Percentiles rank a stretch among this genome's conserved stretches.
Conservation (phyloP, 1,140 invertebrate genomes). For the Hypothenemus hampei region DNA sequence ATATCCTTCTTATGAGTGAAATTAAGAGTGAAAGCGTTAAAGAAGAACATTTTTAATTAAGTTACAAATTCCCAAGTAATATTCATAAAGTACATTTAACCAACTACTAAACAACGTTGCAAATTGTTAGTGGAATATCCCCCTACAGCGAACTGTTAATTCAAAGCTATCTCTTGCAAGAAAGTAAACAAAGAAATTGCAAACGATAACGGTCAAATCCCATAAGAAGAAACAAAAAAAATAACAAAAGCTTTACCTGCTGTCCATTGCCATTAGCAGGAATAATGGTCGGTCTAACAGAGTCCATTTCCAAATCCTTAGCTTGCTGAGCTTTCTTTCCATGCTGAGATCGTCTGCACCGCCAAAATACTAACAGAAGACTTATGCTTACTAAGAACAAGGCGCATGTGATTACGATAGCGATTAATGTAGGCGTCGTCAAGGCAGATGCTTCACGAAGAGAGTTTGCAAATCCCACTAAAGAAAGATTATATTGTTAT, state of each 20-base stretch:
- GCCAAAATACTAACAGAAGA: slow-evolving; percentile 77
- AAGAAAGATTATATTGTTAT: slow-evolving; percentile 16
- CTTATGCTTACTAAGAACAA: slow-evolving; percentile 73
- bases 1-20: slow-evolving; percentile 20
- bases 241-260: slow-evolving; percentile 13
- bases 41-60: no score
- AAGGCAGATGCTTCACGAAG: slow-evolving; percentile 71
- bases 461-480: slow-evolving; percentile 69
- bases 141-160: no score
- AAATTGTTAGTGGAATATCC: no score
- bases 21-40: slow-evolving; percentile 9
- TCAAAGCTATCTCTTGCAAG: no score
- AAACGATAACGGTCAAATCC: no score
- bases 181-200: no score
- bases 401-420: slow-evolving; percentile 74
- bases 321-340: slow-evolving; percentile 64
- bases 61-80: no score
- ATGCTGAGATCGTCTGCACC: slow-evolving; percentile 74
- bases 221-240: no score
- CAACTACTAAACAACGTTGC: no score
- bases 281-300: slow-evolving; percentile 71
- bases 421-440: slow-evolving; percentile 72
- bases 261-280: slow-evolving; percentile 44
- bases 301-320: slow-evolving; percentile 88
- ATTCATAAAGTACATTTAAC: no score